phyloP scores from a whole-genome alignment of 1,140 invertebrate species.

The Drosophila pseudoananassae region DNA sequence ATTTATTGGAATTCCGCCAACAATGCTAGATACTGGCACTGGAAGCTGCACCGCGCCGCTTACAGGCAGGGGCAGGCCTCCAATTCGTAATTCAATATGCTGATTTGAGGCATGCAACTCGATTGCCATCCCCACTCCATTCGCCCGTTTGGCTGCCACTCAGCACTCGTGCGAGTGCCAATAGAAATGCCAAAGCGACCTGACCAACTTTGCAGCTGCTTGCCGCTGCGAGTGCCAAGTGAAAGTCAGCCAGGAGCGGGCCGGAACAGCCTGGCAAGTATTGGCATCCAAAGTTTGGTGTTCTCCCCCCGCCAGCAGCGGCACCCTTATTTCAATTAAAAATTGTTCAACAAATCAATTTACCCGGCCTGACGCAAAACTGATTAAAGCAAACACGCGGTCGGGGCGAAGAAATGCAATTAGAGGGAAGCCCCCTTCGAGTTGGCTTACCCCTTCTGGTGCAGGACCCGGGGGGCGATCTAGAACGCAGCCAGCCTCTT shows the following conservation, averaged over 20 bases:
- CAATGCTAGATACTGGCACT: constrained; percentile 11
- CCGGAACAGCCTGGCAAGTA: constrained; percentile 38
- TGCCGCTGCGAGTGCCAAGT: constrained; percentile 27
- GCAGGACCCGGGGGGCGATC: constrained; percentile 52
- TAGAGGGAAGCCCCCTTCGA: constrained; percentile 33
- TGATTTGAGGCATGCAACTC: constrained; percentile 30
- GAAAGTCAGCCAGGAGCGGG: constrained; percentile 7
- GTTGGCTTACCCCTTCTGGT: background rate
- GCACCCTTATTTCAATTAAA: constrained; percentile 73
- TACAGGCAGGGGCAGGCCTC: constrained; percentile 15
- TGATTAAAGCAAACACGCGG: constrained; percentile 49
- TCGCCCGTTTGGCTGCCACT: constrained; percentile 48
- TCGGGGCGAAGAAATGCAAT: constrained; percentile 56
- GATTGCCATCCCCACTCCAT: background rate
- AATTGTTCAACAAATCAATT: constrained; percentile 81
- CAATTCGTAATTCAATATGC: constrained; percentile 57
- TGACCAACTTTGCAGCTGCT: constrained; percentile 38
- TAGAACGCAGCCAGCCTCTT: constrained; percentile 35
- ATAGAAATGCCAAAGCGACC: constrained; percentile 66
- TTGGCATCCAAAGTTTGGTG: constrained; percentile 54
- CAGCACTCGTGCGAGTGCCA: constrained; percentile 61
- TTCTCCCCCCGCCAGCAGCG: constrained; percentile 33
- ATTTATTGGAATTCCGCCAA: constrained; percentile 49
- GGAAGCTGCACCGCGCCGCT: constrained; percentile 30
- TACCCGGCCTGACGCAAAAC: constrained; percentile 47